Percentiles rank a stretch among this genome's conserved stretches.
Conservation (phyloP, 2,888 invertebrate genomes). For the Erebia epiphron region DNA sequence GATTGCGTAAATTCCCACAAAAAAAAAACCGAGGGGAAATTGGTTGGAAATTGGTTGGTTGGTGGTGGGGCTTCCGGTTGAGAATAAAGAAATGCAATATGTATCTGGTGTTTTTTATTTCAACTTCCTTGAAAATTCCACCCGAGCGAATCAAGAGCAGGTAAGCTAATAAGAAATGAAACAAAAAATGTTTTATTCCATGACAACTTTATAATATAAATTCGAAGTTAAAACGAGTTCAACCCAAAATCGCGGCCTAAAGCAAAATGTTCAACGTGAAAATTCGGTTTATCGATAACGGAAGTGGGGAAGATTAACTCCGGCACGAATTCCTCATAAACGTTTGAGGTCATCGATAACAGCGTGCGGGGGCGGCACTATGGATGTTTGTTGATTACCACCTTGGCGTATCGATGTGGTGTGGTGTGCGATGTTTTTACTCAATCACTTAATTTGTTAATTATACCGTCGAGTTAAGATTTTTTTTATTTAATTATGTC, state of each 20-base stretch:
- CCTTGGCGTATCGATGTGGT: constrained; percentile 3
- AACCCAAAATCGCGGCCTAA: constrained; percentile 27
- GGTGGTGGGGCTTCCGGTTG: too few species aligned
- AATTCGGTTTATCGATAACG: constrained; percentile 73
- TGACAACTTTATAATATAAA: not conserved
- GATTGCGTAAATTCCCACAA: too few species aligned
- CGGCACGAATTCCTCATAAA: constrained; percentile 75
- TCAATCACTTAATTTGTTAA: not conserved
- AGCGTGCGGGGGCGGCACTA: constrained; percentile 37
- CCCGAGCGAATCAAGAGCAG: too few species aligned
- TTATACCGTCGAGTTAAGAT: too few species aligned
- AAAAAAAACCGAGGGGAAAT: too few species aligned
- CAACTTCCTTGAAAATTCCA: too few species aligned
- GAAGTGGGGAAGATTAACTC: constrained; percentile 71
- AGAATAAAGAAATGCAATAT: too few species aligned
- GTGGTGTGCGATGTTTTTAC: not conserved
- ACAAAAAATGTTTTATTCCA: not conserved
- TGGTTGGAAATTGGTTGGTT: too few species aligned
- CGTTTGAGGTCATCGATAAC: constrained; percentile 70
- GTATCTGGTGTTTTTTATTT: too few species aligned
- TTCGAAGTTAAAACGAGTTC: constrained; percentile 6
- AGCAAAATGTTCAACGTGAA: constrained; percentile 49
- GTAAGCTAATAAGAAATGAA: too few species aligned
- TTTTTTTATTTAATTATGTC: too few species aligned
- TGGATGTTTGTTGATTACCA: constrained; percentile 40